Conservation (phyloP, 2,888 invertebrate genomes). For the Drosophila mayaguana region DNA sequence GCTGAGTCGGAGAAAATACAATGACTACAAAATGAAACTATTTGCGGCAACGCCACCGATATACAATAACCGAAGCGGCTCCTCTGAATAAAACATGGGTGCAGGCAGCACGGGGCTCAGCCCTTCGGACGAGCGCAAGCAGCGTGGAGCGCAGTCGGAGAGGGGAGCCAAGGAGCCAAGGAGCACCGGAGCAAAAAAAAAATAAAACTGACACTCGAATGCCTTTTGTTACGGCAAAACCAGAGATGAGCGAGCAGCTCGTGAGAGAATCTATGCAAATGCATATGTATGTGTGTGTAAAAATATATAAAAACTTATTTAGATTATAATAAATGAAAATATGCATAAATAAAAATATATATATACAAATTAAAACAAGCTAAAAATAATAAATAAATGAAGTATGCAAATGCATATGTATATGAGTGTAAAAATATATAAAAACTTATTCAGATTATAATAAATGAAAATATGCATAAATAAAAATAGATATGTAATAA, state of each 20-base stretch:
- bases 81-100: slow-evolving; percentile 70
- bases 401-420: too few species aligned
- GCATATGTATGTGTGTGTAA: too few species aligned
- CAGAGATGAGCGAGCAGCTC: neutral
- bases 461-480: too few species aligned
- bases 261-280: too few species aligned
- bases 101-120: slow-evolving; percentile 12
- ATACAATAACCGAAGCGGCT: slow-evolving; percentile 73
- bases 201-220: slow-evolving; percentile 6
- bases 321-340: too few species aligned
- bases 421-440: too few species aligned
- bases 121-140: neutral
- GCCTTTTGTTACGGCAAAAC: slow-evolving; percentile 3
- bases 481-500: too few species aligned
- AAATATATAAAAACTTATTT: neutral
- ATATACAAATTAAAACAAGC: too few species aligned
- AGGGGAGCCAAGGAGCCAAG: too few species aligned
- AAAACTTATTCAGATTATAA: too few species aligned
- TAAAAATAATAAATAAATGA: too few species aligned
- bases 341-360: neutral
- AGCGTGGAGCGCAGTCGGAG: neutral
- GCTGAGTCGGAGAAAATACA: slow-evolving; percentile 70
- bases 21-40: slow-evolving; percentile 77
- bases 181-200: neutral
- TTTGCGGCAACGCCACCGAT: slow-evolving; percentile 67